A percentile compares a stretch with the other conserved stretches of the same genome.
These are phyloP conservation scores for Miniopterus natalensis DNA, from an alignment of 2,113 vertebrate genomes.

Conservation along the genomic window DNA sequence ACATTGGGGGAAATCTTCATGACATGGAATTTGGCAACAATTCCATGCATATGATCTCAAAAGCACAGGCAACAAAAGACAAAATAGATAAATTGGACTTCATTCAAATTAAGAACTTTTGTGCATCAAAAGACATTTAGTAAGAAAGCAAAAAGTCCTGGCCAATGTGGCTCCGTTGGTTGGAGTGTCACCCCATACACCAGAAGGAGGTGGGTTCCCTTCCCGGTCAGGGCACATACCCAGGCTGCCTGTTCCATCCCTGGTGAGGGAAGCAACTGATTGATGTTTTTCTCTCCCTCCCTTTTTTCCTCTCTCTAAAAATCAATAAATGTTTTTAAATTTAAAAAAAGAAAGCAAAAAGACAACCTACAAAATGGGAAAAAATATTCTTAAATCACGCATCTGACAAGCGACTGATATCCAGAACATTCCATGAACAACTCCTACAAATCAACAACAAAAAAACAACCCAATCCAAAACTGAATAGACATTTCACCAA, in stretches of 20 bases:
- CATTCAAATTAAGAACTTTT: not conserved
- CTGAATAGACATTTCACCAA: not conserved
- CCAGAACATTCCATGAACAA: not conserved
- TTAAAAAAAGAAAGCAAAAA: too few relatives aligned
- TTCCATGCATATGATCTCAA: not conserved
- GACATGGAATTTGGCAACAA: not conserved
- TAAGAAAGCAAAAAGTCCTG: not conserved
- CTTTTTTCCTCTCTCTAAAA: too few relatives aligned
- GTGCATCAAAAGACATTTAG: not conserved
- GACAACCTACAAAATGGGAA: not conserved
- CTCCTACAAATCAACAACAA: not conserved
- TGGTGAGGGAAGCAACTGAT: too few relatives aligned
- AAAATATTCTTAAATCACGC: not conserved
- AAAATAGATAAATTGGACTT: not conserved
- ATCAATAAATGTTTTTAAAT: too few relatives aligned
- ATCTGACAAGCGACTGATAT: not conserved
- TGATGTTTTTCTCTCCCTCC: too few relatives aligned
- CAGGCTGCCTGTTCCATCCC: too few relatives aligned
- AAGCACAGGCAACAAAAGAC: not conserved
- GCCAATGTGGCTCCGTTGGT: too few relatives aligned
- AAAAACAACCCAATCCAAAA: not conserved
- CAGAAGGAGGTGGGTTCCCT: too few relatives aligned
- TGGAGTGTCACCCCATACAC: too few relatives aligned
- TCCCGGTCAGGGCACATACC: too few relatives aligned
- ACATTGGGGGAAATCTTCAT: not conserved